These are phyloP conservation scores for Gallinago media DNA, from an alignment of 2,113 vertebrate genomes.

Conservation along the genomic window DNA sequence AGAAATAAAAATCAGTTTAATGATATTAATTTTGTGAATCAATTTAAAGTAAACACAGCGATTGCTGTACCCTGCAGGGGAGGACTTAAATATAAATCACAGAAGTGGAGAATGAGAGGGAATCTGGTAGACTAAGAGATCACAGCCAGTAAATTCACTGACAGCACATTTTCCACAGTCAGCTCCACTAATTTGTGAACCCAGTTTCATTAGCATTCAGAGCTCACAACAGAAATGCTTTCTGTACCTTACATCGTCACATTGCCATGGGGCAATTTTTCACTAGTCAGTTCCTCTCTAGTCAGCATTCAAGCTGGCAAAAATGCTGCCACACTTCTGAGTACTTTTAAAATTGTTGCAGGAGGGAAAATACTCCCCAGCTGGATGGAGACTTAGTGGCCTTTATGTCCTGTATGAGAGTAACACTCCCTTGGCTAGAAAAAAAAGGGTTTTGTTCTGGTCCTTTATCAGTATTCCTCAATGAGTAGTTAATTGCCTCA, in stretches of 20 bases:
- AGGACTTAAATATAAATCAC: background rate
- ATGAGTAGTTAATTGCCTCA: background rate
- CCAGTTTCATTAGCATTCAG: background rate
- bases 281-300: background rate
- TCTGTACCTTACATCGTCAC: accelerated
- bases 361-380: background rate
- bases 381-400: background rate
- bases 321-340: background rate
- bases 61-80: background rate
- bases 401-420: background rate
- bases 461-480: background rate
- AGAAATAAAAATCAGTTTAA: background rate
- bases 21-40: background rate
- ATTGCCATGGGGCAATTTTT: background rate
- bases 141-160: background rate
- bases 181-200: background rate
- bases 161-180: background rate
- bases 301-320: background rate
- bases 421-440: background rate
- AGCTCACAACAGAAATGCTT: background rate
- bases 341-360: background rate
- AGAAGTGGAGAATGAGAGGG: background rate
- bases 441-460: background rate
- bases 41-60: background rate
- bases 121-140: background rate